Evolutionary conservation across 2,113 vertebrate species (phyloP), one percentile per base, ranked within the genome.

Genomic region (Ellobius talpinus): DNA sequence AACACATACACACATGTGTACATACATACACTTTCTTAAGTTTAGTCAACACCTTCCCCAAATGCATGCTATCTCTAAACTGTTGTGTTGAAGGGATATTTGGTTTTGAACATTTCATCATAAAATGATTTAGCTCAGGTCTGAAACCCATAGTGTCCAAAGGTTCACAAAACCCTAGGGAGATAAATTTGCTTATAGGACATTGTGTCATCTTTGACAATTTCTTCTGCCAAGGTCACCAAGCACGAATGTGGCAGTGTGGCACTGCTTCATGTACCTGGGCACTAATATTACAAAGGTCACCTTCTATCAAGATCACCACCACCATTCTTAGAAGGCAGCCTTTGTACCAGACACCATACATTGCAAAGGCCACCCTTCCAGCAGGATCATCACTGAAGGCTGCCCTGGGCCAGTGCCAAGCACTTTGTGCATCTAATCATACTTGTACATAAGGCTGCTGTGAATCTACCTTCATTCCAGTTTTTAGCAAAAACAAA

Each of bases 81-180:
- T 87, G 19, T 45, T 93, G 26, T n/a, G 5, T 61, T 93, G 68
- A 89, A 97, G 29, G 79, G 63, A 76, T 87, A 92, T 97, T 93
- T 92, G 12, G 90, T 95, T 96, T 63, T 87, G 78, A 66, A 72
- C 2, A 65, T 87, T 94, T 97, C 52, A 96, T 94, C 72, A 89
- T 45, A 76, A 91, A 73, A n/a, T 91, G 81, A 78, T 92, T 94
- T 76, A 88, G n/a, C 10, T 90, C 79, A 82, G 92, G 63, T 39
- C 58, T 9, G 42, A n/a, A 24, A 39, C 12, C 36, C 23, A 42
- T 33, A 39, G 13, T 90, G 52, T 12, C 21, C n/a, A 87, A 84
- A 94, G 89, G 78, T 76, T 95, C 65, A 86, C 45, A 72, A 92
- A 82, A 23, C 11, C 58, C 33, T 29, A 91, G 47, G 81, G 65